Evolutionary conservation across 2,113 vertebrate genomes (phyloP).

Genomic region (Carassius gibelio): DNA sequence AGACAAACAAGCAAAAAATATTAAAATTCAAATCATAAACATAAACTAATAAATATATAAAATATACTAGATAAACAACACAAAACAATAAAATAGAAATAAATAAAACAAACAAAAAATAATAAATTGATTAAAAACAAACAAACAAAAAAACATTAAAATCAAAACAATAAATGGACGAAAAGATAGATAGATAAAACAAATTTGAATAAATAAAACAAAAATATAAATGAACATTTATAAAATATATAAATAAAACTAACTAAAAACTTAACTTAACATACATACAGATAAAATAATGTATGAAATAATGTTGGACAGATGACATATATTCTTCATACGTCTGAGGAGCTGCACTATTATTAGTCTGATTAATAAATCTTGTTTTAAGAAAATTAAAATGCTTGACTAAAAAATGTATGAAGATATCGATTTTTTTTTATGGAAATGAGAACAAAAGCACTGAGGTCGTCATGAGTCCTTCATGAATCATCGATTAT

Average conservation of each 20-base stretch:
- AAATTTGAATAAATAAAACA: background rate
- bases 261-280: background rate
- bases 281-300: background rate
- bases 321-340: background rate
- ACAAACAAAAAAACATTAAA: background rate
- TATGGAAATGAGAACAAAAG: background rate
- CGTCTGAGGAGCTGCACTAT: background rate
- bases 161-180: background rate
- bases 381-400: background rate
- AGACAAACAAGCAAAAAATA: no score
- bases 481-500: constrained; percentile 10
- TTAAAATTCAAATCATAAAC: background rate
- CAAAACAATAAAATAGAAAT: no score
- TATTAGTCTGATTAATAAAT: background rate
- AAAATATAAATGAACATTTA: background rate
- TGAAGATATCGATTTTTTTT: background rate
- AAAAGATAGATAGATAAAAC: background rate
- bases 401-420: background rate
- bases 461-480: background rate
- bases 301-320: background rate
- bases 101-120: background rate
- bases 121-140: background rate
- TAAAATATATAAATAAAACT: background rate
- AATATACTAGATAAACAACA: background rate
- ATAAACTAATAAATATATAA: background rate